Evolutionary conservation across 2,113 vertebrate genomes (phyloP).

Genomic region (western clawed frog (Xenopus tropicalis)): UCB_Xtro_10.0 CM004447.2:112189501-112190000

Average conservation of each 20-base stretch:
- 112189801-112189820: slow-evolving; percentile 22
- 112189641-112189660: no score
- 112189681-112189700: not conserved
- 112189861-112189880: slow-evolving; percentile 48
- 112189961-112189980: slow-evolving; percentile 62
- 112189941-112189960: slow-evolving; percentile 51
- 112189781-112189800: not conserved
- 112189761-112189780: slow-evolving; percentile 26
- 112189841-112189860: slow-evolving; percentile 29
- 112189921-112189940: slow-evolving; percentile 53
- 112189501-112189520: no score
- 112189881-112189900: slow-evolving; percentile 42
- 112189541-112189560: no score
- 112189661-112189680: not conserved
- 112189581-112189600: no score
- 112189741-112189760: slow-evolving; percentile 1
- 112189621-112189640: no score
- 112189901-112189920: slow-evolving; percentile 52
- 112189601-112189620: no score
- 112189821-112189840: slow-evolving; percentile 48
- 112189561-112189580: no score
- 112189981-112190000: slow-evolving; percentile 56
- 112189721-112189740: slow-evolving; percentile 15
- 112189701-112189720: slow-evolving; percentile 16
- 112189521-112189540: no score